Percentiles rank a stretch among this genome's conserved stretches.
Conservation (phyloP, 2,797 vertebrate genomes). For the Thaleichthys pacificus region DNA sequence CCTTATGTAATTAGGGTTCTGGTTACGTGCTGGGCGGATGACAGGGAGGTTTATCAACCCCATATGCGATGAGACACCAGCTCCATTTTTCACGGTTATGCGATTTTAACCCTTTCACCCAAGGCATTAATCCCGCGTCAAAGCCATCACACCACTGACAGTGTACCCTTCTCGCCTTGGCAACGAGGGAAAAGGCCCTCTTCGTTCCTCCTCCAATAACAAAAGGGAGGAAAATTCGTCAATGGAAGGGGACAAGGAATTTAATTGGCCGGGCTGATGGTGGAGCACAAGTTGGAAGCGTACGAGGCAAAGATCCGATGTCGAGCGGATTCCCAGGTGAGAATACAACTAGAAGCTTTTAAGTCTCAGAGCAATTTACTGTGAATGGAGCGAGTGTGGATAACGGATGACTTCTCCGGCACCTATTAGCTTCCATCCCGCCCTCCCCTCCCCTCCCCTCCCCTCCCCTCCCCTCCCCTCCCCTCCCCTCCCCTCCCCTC, state of each 20-base stretch:
- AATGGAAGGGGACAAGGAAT: conserved; percentile 56
- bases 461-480: not conserved
- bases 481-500: not conserved
- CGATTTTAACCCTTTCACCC: conserved; percentile 41
- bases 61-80: conserved; percentile 8
- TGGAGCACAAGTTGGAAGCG: conserved; percentile 69
- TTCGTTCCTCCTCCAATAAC: conserved; percentile 69
- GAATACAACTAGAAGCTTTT: conserved; percentile 65
- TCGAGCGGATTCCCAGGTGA: conserved; percentile 74
- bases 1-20: conserved; percentile 44
- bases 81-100: conserved; percentile 17
- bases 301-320: conserved; percentile 70
- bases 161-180: conserved; percentile 17
- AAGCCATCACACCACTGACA: conserved; percentile 36
- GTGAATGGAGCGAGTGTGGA: conserved; percentile 60
- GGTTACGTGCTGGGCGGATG: not conserved
- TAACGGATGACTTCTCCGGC: conserved; percentile 61
- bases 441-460: not conserved
- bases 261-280: conserved; percentile 78
- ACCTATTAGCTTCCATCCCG: conserved; percentile 58
- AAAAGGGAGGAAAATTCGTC: conserved; percentile 45
- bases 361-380: conserved; percentile 80
- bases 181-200: conserved; percentile 37
- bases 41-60: not conserved
- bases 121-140: conserved; percentile 44